Percentiles rank a stretch among this genome's conserved stretches.
Conservation (phyloP, 2,797 vertebrate genomes). For the Telmatherina bonti region DNA sequence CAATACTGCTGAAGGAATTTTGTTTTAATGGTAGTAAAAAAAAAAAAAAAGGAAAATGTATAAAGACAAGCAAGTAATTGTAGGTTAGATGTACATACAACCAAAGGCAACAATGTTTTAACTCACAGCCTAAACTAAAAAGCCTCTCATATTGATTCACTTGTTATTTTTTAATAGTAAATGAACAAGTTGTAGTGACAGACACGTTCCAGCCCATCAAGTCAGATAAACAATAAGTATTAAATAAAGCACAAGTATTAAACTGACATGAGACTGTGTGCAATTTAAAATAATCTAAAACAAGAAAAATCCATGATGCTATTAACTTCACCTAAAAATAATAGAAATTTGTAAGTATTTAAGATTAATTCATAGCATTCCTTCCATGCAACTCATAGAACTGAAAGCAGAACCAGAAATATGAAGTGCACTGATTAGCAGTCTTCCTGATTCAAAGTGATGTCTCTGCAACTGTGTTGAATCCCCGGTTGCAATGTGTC, state of each 20-base stretch:
- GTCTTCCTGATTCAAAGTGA: slow-evolving; percentile 61
- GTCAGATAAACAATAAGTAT: neutral
- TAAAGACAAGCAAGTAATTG: too few relatives aligned
- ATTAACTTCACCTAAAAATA: slow-evolving; percentile 11
- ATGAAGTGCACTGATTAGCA: slow-evolving; percentile 69
- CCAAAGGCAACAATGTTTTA: too few relatives aligned
- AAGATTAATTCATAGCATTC: slow-evolving; percentile 31
- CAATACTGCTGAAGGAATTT: neutral
- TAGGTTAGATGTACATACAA: too few relatives aligned
- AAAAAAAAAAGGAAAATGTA: neutral
- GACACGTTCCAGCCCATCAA: neutral
- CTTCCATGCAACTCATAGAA: slow-evolving; percentile 38
- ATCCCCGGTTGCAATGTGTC: slow-evolving; percentile 74
- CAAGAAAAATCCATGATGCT: neutral
- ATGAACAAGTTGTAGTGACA: neutral
- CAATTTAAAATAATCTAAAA: neutral
- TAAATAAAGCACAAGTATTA: neutral
- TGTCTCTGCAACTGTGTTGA: slow-evolving; percentile 64
- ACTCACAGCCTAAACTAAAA: too few relatives aligned
- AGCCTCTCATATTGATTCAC: too few relatives aligned
- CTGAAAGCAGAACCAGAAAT: slow-evolving; percentile 40
- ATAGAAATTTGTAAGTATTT: slow-evolving; percentile 45
- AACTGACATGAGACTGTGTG: neutral
- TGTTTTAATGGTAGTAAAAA: neutral
- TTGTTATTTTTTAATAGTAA: too few relatives aligned